These are phyloP conservation scores for Vanacampus margaritifer DNA, from an alignment of 2,113 vertebrate genomes.

Conservation along the genomic window DNA sequence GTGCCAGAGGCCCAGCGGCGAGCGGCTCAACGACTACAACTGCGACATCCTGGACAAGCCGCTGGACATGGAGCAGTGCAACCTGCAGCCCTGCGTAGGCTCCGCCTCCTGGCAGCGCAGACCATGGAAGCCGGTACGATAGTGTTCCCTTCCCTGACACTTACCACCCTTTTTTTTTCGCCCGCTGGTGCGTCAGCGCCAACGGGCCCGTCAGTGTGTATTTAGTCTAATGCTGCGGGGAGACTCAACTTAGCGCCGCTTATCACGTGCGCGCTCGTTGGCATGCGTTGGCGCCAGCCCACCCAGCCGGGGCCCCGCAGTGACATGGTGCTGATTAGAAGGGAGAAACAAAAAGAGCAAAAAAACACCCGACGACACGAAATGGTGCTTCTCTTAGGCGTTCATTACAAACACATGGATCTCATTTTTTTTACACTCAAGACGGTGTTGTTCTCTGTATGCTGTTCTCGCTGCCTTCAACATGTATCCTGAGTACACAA, in stretches of 20 bases:
- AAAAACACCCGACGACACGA: constrained; percentile 39
- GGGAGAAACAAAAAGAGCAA: constrained; percentile 14
- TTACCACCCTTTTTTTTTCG: constrained; percentile 24
- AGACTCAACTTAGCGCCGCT: constrained; percentile 25
- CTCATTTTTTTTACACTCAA: constrained; percentile 29
- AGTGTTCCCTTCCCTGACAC: constrained; percentile 62
- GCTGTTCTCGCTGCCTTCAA: constrained; percentile 42
- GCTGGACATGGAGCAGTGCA: constrained; percentile 81
- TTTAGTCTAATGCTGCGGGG: constrained; percentile 35
- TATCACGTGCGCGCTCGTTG: constrained; percentile 21
- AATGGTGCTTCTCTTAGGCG: constrained; percentile 56
- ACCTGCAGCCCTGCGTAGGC: constrained; percentile 82
- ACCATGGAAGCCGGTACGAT: constrained; percentile 95
- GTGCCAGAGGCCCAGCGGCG: constrained; percentile 86
- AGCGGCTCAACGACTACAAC: constrained; percentile 83
- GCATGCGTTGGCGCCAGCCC: constrained; percentile 32
- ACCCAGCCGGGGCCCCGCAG: constrained; percentile 35
- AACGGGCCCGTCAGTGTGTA: constrained; percentile 38
- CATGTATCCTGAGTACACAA: constrained; percentile 71
- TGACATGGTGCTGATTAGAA: constrained; percentile 65
- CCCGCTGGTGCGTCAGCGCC: constrained; percentile 38
- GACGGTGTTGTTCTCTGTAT: constrained; percentile 49
- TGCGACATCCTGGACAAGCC: constrained; percentile 89
- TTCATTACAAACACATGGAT: constrained; percentile 62
- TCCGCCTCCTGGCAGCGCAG: constrained; percentile 87